Base-by-base conservation (phyloP, 2,888 invertebrate genomes). In the Monochamus alternatus region DNA sequence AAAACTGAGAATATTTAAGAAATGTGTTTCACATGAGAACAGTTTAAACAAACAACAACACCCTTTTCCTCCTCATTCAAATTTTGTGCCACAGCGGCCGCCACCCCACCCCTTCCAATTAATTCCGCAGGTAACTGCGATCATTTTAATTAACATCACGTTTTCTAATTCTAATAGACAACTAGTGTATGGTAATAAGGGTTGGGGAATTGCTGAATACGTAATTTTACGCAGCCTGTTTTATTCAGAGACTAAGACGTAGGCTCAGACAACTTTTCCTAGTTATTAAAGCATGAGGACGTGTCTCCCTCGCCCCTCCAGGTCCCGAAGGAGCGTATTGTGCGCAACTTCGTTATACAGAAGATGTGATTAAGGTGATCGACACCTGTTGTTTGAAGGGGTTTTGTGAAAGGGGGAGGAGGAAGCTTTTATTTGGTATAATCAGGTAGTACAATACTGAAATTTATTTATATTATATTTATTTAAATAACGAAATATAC, bases 81-180 rank as follows among this genome's bases (percentile, higher is more conserved):
- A 38, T 38, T 4, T 38, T 38, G 38, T 3, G 3, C 38, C 5
- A 38, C 38, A 38, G 5, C 3, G 38, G 5, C n/a, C 51, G 8
- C 8, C n/a, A 3, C 51, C 9, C 51, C 9, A 12, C 51, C n/a
- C 55, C 55, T 14, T 14, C 14, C n/a, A 52, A 14, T 55, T n/a
- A 14, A 8, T 47, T 12, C 9, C 47, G 47, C 47, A 38, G 47
- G 47, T 55, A 22, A 14, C 14, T 22, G 14, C 55, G 44, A 47
- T 47, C 43, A 47, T 64, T n/a, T 64, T 64, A 64, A 64, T 64
- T 64, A 64, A 64, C 44, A 2, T 64, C 64, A 64, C 64, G 64
- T 64, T 64, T 64, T 64, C 44, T 47, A 22, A 64, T 64, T 55
- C 55, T 7, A 22, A 22, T 22, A 55, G 55, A n/a, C 55, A 5